Evolutionary conservation across 2,113 vertebrate species (phyloP).

Genomic region (Callocephalon fimbriatum): DNA sequence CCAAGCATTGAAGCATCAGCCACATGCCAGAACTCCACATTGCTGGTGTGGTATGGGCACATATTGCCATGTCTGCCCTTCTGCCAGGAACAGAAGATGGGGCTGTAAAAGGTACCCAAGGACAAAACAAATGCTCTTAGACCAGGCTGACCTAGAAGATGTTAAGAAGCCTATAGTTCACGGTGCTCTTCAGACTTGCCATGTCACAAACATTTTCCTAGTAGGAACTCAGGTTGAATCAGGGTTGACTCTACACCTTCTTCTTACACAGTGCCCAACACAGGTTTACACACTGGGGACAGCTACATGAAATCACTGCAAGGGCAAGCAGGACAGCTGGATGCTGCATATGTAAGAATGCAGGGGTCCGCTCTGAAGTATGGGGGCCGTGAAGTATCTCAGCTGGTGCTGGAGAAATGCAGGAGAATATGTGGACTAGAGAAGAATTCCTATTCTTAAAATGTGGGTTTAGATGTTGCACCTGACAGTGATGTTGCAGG

Average conservation of each 20-base stretch:
- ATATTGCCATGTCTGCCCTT: not conserved
- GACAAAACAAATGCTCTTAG: not conserved
- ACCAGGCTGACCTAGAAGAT: not conserved
- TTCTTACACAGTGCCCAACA: not conserved
- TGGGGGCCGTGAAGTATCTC: not conserved
- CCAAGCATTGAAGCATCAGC: not conserved
- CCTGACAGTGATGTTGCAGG: not conserved
- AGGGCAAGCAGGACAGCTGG: not conserved
- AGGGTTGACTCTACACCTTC: not conserved
- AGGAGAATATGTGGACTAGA: not conserved
- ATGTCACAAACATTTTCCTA: not conserved
- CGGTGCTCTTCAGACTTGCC: not conserved
- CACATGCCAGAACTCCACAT: not conserved
- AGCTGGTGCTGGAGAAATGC: not conserved
- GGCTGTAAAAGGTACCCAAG: not conserved
- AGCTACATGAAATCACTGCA: not conserved
- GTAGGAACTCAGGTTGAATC: not conserved
- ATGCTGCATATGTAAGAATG: too few relatives aligned
- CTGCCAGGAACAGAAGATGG: not conserved
- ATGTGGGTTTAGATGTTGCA: not conserved
- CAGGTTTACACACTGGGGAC: not conserved
- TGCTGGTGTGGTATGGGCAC: rapidly evolving
- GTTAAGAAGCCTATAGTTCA: not conserved
- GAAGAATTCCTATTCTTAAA: not conserved
- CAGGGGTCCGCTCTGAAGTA: rapidly evolving